Evolutionary conservation across 2,888 invertebrate genomes (phyloP).

Genomic region (Clistopyga incitator): DNA sequence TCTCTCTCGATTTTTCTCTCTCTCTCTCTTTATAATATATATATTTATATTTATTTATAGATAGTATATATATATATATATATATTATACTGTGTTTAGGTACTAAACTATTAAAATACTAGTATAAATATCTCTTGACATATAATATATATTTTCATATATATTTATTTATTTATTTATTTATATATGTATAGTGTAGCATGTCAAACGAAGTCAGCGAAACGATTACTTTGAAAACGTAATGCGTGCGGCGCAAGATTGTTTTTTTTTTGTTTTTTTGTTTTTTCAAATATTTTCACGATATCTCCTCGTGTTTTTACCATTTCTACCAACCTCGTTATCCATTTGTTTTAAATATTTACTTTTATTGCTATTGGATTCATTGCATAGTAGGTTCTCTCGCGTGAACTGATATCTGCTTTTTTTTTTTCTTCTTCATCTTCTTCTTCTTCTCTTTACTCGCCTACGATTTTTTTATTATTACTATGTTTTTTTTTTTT

Average conservation of each 20-base stretch:
- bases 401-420: constrained; percentile 72
- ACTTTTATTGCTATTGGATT: constrained; percentile 83
- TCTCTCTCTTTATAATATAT: constrained; percentile 75
- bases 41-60: constrained; percentile 77
- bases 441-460: constrained; percentile 45
- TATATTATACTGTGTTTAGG: constrained; percentile 76
- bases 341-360: constrained; percentile 53
- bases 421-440: constrained; percentile 56
- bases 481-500: too few species aligned
- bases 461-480: constrained; percentile 28
- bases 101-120: constrained; percentile 84
- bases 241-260: neutral
- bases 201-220: constrained; percentile 75
- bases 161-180: constrained; percentile 71
- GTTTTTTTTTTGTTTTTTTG: too few species aligned
- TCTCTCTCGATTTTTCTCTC: constrained; percentile 50
- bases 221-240: constrained; percentile 60
- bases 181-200: constrained; percentile 79
- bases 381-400: constrained; percentile 80
- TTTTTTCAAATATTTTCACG: too few species aligned
- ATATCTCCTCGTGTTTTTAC: constrained; percentile 27
- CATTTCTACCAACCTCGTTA: constrained; percentile 49
- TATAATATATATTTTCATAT: constrained; percentile 76
- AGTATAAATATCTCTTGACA: constrained; percentile 83
- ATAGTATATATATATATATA: constrained; percentile 74